Base-by-base conservation (phyloP, 1,140 invertebrate genomes). In the Spodoptera frugiperda region DNA sequence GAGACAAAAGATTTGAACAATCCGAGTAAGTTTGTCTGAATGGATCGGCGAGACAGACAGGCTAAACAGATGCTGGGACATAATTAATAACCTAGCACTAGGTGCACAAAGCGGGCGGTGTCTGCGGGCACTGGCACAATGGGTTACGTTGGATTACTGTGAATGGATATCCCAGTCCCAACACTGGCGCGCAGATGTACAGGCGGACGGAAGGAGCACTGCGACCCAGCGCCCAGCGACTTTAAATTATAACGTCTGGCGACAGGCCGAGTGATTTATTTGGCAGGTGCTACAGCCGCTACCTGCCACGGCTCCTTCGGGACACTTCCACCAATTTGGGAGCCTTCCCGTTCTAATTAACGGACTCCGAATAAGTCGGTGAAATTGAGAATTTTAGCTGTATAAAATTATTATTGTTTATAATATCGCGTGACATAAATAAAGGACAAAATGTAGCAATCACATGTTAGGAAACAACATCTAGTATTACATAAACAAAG, bases 31-130 rank as follows among this genome's bases (percentile, higher is more conserved):
- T 39, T 65, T 49, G 59, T 39, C 48, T 75, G 72, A 65, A 63
- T 63, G 48, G 59, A 53, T 63, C 25, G 57, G 21, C 15, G 17
- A 75, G 72, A 65, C 71, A 72, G 54, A 49, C 44, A 44, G 72
- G 30, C 72, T 65, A 75, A 75, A 65, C 72, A 63, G 72, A 51
- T 75, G 72, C 72, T 49, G 57, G 59, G 57, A 75, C 59, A 75
- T 75, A 75, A 75, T 75, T 75, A 75, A 75, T 75, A 75, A 75
- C 48, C 59, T 75, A 39, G 33, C 33, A 39, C 33, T 39, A 75
- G 72, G 59, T 65, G 59, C 54, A 75, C 72, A 75, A 75, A 75
- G 72, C 44, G 72, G 25, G 46, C 48, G 30, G 72, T 72, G 70
- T 51, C 72, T 75, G 71, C 54, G 17, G 72, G 65, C 15, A 44